Conservation (phyloP, 2,113 vertebrate genomes). For the Chiloscyllium plagiosum region DNA sequence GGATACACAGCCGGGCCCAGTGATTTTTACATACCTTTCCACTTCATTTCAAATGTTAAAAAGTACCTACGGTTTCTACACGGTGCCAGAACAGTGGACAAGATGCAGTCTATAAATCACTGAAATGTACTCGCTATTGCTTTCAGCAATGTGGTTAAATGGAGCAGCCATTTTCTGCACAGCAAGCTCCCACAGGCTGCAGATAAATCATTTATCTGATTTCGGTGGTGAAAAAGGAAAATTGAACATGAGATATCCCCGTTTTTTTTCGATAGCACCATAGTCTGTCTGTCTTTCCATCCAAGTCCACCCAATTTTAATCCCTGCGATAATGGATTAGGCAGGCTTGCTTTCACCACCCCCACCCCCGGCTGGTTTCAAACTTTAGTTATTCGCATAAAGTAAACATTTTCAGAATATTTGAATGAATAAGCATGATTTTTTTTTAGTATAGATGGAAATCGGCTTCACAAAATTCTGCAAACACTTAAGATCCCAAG, state of each 20-base stretch:
- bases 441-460: neutral
- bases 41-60: neutral
- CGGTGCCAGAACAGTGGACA: too few relatives aligned
- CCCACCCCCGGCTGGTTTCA: neutral
- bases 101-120: neutral
- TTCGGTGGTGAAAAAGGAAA: neutral
- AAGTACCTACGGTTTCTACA: neutral
- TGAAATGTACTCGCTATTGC: neutral
- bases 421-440: neutral
- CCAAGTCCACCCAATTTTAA: neutral
- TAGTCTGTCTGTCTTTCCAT: too few relatives aligned
- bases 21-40: neutral
- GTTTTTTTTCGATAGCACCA: neutral
- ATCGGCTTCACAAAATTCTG: neutral
- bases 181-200: neutral
- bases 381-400: neutral
- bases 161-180: neutral
- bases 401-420: neutral
- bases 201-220: neutral
- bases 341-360: too few relatives aligned
- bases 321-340: neutral
- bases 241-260: neutral
- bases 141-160: neutral
- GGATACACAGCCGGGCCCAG: neutral
- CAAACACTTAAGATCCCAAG: neutral